These are phyloP conservation scores for Lordiphosa clarofinis DNA, from an alignment of 1,140 invertebrate species.

Conservation along the genomic window DNA sequence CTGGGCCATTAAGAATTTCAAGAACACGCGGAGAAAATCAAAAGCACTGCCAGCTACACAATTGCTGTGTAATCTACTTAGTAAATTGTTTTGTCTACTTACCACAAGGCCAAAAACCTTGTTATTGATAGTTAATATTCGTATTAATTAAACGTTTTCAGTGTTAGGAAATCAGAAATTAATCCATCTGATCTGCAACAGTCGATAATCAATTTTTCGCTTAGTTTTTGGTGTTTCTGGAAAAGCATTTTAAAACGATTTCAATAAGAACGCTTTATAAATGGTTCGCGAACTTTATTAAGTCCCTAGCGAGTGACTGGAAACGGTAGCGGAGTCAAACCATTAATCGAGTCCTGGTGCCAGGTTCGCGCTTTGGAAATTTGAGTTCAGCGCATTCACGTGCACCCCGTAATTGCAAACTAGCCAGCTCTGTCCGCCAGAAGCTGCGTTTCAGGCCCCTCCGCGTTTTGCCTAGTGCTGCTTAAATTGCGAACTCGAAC, in stretches of 20 bases:
- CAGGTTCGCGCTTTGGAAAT: conserved; percentile 11
- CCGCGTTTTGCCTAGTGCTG: conserved; percentile 36
- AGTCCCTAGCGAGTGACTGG: conserved; percentile 1
- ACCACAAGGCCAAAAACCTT: no score
- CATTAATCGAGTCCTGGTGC: conserved; percentile 35
- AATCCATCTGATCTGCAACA: no score
- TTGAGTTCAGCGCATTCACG: conserved; percentile 26
- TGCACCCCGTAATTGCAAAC: conserved; percentile 35
- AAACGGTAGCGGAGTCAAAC: conserved; percentile 33
- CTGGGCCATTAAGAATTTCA: conserved; percentile 2
- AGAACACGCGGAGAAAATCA: not conserved
- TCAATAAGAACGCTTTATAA: no score
- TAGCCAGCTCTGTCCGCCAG: conserved; percentile 18
- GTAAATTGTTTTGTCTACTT: not conserved
- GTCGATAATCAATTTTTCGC: no score
- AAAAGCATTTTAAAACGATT: no score
- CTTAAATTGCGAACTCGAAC: conserved; percentile 62
- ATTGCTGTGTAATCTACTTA: not conserved
- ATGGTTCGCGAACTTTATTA: not conserved
- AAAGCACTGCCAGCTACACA: not conserved
- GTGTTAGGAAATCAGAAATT: no score
- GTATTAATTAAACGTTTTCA: no score
- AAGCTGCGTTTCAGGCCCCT: not conserved
- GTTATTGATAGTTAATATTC: no score
- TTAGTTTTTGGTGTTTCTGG: no score